phyloP scores from a whole-genome alignment of 2,113 vertebrate species.

The Pampusana beccarii region DNA sequence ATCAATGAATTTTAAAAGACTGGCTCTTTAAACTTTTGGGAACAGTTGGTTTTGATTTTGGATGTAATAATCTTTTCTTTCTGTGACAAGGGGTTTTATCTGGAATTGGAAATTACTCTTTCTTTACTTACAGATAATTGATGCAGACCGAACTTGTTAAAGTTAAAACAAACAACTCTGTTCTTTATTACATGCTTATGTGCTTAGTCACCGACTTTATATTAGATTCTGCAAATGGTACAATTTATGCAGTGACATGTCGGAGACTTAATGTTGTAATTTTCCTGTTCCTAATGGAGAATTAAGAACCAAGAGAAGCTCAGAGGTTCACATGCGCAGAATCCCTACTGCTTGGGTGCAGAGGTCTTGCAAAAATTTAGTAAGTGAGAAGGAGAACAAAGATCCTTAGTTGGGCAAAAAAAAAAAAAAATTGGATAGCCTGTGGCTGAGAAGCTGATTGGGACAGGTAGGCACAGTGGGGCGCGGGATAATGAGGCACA shows the following conservation, averaged over 20 bases:
- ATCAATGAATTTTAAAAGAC: constrained; percentile 55
- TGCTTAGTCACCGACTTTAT: constrained; percentile 73
- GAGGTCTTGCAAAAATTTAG: constrained; percentile 86
- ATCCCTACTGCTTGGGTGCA: constrained; percentile 81
- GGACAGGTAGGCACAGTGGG: constrained; percentile 87
- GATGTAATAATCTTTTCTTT: constrained; percentile 62
- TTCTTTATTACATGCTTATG: constrained; percentile 79
- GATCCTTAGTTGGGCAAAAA: constrained; percentile 77
- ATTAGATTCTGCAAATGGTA: constrained; percentile 81
- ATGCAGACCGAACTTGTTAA: constrained; percentile 85
- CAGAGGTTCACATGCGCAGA: constrained; percentile 73
- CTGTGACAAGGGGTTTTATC: constrained; percentile 62
- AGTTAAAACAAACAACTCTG: constrained; percentile 83
- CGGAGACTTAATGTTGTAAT: constrained; percentile 78
- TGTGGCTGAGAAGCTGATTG: constrained; percentile 85
- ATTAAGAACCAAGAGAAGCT: constrained; percentile 77
- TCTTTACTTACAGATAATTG: constrained; percentile 78
- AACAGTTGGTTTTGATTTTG: constrained; percentile 72
- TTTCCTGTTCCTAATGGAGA: constrained; percentile 79
- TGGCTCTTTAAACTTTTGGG: constrained; percentile 52
- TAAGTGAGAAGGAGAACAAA: constrained; percentile 90
- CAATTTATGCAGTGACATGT: constrained; percentile 83
- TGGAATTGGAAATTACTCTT: constrained; percentile 72
- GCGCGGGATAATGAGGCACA: constrained; percentile 82
- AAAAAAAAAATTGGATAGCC: constrained; percentile 77